Evolutionary conservation across 2,113 vertebrate species (phyloP).

Genomic region (Eurypyga helias): DNA sequence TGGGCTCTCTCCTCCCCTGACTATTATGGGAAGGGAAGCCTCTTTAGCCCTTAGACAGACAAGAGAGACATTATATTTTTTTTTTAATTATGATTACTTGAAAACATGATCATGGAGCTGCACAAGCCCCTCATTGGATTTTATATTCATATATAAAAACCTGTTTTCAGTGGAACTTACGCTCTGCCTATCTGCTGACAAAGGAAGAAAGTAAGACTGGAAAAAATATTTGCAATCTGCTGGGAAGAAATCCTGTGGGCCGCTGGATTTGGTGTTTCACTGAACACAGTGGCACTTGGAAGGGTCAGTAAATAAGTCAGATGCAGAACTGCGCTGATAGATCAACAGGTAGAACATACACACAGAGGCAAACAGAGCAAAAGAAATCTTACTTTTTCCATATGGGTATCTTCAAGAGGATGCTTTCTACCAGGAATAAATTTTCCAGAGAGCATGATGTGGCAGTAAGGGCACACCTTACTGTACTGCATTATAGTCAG

Average conservation of each 20-base stretch:
- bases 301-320: background rate
- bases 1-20: slow-evolving; percentile 1
- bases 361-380: background rate
- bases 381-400: background rate
- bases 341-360: background rate
- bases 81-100: background rate
- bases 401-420: background rate
- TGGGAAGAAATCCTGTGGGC: background rate
- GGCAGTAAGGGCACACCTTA: background rate
- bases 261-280: background rate
- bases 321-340: background rate
- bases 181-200: fast-evolving
- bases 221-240: background rate
- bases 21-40: background rate
- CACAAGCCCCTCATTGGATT: background rate
- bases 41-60: slow-evolving; percentile 31
- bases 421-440: background rate
- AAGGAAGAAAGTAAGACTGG: background rate
- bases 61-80: slow-evolving; percentile 47
- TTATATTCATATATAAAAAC: background rate
- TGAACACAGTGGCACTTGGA: background rate
- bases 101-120: background rate
- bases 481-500: background rate
- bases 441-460: background rate
- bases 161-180: background rate